phyloP scores from a whole-genome alignment of 2,113 vertebrate species.

The Sylvia atricapilla region DNA sequence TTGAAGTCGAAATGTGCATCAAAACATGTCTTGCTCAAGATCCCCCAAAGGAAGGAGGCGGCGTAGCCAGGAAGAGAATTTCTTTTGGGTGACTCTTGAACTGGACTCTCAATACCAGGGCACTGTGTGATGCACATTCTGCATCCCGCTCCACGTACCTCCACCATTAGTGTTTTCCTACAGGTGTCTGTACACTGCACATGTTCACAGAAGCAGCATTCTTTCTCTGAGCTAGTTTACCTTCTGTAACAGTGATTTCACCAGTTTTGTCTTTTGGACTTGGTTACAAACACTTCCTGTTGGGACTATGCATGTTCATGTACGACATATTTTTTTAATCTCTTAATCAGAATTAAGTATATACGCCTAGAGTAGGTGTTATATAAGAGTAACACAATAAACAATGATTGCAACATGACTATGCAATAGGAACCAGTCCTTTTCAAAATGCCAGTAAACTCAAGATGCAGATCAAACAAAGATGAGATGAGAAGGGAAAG shows the following conservation, averaged over 20 bases:
- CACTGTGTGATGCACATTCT: not conserved
- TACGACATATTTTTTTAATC: not conserved
- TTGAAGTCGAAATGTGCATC: not conserved
- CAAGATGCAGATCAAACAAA: not conserved
- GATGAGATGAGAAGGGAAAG: not conserved
- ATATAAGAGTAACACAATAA: conserved; percentile 15
- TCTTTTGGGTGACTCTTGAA: not conserved
- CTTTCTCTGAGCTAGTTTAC: not conserved
- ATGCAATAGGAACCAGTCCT: not conserved
- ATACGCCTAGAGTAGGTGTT: conserved; percentile 17
- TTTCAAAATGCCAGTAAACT: not conserved
- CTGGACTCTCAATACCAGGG: not conserved
- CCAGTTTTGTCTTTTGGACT: not conserved
- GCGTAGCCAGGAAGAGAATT: not conserved
- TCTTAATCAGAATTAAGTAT: not conserved
- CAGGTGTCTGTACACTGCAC: not conserved
- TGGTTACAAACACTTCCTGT: not conserved
- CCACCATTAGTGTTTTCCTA: not conserved
- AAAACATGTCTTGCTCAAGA: not conserved
- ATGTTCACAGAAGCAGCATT: not conserved
- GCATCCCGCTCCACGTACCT: not conserved
- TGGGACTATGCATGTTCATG: not conserved
- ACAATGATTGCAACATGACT: not conserved
- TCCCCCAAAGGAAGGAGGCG: not conserved
- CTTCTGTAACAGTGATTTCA: not conserved